A percentile compares a stretch with the other conserved stretches of the same genome.
Conservation (phyloP, 2,113 vertebrate species). For the Mormyrus lacerda region DNA sequence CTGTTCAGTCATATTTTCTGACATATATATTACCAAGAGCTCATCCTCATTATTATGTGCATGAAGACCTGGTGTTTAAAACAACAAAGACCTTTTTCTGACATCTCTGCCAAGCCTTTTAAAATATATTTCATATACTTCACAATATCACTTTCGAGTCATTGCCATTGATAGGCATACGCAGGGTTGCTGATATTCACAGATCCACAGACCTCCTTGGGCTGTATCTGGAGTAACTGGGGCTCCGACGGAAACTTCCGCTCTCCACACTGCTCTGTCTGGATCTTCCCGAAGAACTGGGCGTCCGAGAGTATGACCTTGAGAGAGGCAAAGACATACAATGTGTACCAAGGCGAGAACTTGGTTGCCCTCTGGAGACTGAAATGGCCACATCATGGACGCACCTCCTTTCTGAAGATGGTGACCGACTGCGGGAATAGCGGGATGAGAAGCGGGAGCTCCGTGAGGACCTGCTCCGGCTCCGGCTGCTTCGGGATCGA, state of each 20-base stretch:
- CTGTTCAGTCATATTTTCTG: background rate
- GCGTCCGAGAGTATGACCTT: conserved; percentile 82
- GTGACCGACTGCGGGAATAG: conserved; percentile 71
- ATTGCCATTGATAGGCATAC: background rate
- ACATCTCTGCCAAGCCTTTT: background rate
- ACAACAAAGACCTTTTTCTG: background rate
- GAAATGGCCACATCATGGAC: background rate
- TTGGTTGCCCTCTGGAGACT: background rate
- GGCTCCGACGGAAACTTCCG: conserved; percentile 64
- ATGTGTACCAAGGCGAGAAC: background rate
- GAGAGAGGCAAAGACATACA: conserved; percentile 4
- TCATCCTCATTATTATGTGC: background rate
- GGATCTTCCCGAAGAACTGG: conserved; percentile 68
- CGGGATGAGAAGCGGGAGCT: conserved; percentile 64
- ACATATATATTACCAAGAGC: background rate
- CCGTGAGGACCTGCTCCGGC: conserved; percentile 60
- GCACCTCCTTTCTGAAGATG: conserved; percentile 69
- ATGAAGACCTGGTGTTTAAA: background rate
- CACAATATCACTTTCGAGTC: background rate
- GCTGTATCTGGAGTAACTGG: conserved; percentile 77
- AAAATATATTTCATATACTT: background rate
- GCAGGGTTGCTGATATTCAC: background rate
- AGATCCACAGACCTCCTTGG: conserved; percentile 65
- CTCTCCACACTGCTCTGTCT: conserved; percentile 69
- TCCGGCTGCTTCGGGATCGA: conserved; percentile 56